Percentiles rank a stretch among this genome's conserved stretches.
Conservation (phyloP, 2,113 vertebrate genomes). For the Excalfactoria chinensis region DNA sequence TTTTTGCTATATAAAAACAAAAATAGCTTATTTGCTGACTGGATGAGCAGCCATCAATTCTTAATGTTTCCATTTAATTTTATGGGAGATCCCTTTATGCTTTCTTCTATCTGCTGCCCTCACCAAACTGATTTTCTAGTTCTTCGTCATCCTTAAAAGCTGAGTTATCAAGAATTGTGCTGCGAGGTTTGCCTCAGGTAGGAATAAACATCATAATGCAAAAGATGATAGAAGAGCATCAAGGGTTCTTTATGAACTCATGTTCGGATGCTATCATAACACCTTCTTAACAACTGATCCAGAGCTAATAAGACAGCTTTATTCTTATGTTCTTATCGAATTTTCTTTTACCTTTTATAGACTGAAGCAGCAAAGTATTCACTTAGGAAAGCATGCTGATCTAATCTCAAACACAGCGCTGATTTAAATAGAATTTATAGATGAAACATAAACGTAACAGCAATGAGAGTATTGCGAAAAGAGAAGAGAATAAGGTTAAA, state of each 20-base stretch:
- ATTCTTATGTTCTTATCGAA: not conserved
- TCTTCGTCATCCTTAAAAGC: constrained; percentile 51
- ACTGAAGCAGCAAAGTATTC: not conserved
- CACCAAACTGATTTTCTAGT: constrained; percentile 2
- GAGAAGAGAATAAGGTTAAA: not conserved
- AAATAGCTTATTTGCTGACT: constrained; percentile 64
- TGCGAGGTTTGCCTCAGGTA: constrained; percentile 42
- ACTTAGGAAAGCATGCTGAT: not conserved
- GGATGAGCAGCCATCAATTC: constrained; percentile 61
- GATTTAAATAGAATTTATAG: not conserved
- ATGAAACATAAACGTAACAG: not conserved
- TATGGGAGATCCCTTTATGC: constrained; percentile 62
- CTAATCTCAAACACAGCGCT: not conserved
- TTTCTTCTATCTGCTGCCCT: constrained; percentile 36
- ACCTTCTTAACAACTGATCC: not conserved
- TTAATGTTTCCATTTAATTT: constrained; percentile 68
- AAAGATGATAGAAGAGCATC: not conserved
- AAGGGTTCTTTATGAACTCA: constrained; percentile 29
- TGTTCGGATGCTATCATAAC: not conserved
- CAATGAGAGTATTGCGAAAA: not conserved
- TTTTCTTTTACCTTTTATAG: not conserved
- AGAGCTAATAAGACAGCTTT: not conserved
- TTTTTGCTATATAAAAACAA: constrained; percentile 43
- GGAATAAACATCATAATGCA: constrained; percentile 17
- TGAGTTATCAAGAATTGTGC: constrained; percentile 33